A percentile compares a stretch with the other conserved stretches of the same genome.
Evolutionary conservation across 2,113 vertebrate genomes (phyloP).

Genomic region (Caracal caracal): DNA sequence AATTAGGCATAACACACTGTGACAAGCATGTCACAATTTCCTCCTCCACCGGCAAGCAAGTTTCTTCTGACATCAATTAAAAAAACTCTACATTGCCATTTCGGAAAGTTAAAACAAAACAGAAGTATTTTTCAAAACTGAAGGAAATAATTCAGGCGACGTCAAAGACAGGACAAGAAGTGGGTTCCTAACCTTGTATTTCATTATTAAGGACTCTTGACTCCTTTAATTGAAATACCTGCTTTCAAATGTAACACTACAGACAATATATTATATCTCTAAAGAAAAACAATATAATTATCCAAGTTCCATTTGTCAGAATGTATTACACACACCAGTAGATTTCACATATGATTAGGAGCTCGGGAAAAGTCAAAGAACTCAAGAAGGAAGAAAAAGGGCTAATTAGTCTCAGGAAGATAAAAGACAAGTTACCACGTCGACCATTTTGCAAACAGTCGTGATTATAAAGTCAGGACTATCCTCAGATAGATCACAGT

Average conservation of each 20-base stretch:
- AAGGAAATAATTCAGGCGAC: not conserved
- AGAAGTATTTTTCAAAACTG: not conserved
- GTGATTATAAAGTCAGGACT: not conserved
- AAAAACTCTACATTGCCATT: not conserved
- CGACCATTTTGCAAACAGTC: not conserved
- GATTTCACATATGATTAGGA: not conserved
- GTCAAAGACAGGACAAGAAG: not conserved
- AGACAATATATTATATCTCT: not conserved
- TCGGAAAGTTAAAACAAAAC: conserved; percentile 13
- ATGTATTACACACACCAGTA: not conserved
- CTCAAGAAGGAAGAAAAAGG: not conserved
- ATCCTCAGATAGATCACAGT: fast-evolving
- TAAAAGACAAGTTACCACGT: not conserved
- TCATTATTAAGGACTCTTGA: not conserved
- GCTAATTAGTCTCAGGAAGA: not conserved
- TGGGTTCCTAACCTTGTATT: not conserved
- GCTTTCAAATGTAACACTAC: conserved; percentile 10
- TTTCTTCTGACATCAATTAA: not conserved
- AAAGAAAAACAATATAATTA: conserved; percentile 26
- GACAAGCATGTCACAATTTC: not conserved
- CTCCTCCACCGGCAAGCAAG: not conserved
- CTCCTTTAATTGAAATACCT: conserved; percentile 24
- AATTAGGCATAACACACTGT: not conserved
- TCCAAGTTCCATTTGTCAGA: conserved; percentile 33
- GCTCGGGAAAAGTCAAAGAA: conserved; percentile 39